These are phyloP conservation scores for Troides oblongomaculatus DNA, from an alignment of 2,888 invertebrate genomes.

Conservation along the genomic window DNA sequence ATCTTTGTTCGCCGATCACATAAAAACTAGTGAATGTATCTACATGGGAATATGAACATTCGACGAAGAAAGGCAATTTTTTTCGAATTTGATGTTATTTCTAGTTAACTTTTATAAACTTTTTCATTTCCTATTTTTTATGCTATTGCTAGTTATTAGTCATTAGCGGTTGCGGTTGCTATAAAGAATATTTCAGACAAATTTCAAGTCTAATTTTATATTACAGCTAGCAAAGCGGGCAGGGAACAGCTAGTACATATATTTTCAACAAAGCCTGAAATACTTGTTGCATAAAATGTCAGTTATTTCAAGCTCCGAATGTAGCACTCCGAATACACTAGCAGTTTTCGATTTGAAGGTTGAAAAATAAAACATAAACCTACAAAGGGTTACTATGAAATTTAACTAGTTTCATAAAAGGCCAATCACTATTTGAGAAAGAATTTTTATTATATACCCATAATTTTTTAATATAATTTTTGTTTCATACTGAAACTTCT, in stretches of 20 bases:
- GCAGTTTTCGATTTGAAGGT: background rate
- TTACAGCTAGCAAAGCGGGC: too few species aligned
- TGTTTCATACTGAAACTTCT: background rate
- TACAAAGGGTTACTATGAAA: conserved; percentile 37
- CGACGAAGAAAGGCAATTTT: too few species aligned
- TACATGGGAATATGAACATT: too few species aligned
- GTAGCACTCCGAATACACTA: background rate
- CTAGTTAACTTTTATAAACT: too few species aligned
- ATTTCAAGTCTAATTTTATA: too few species aligned
- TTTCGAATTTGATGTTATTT: too few species aligned
- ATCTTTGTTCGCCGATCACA: too few species aligned
- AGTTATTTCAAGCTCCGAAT: background rate
- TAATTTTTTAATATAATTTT: conserved; percentile 16
- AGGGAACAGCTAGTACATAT: background rate
- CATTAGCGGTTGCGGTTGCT: too few species aligned
- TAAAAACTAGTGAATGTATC: too few species aligned
- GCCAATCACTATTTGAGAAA: conserved; percentile 35
- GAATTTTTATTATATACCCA: conserved; percentile 36
- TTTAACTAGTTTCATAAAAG: conserved; percentile 42
- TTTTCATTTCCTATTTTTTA: too few species aligned
- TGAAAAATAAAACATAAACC: background rate
- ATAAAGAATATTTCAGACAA: too few species aligned
- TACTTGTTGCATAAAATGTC: background rate
- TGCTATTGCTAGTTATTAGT: too few species aligned
- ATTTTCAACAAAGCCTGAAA: background rate